Base-by-base conservation (phyloP, 2,888 invertebrate species). In the Rotaria sp. region DNA sequence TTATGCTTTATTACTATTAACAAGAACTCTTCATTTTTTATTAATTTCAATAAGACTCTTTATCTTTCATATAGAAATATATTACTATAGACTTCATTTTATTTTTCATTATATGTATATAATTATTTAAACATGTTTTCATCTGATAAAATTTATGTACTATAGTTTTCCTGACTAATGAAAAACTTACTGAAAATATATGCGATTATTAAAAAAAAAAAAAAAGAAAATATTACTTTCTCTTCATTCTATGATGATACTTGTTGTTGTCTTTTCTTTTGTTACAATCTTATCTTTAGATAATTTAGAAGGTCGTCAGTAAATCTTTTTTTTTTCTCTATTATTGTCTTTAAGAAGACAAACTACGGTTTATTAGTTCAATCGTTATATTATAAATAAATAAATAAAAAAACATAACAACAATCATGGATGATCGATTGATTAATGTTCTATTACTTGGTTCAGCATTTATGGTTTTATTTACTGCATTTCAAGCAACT, bases 401-500 rank as follows among this genome's bases (percentile, higher is more conserved):
- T 35, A 7, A 5, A 38, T 15, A 35, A 15, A 67, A 18, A 67
- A 5, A 30, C 11, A 45, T 7, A 26, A 13, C 26, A 7, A 15
- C n/a, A 80, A 80, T 26, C 24, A 80, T 80, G 80, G 80, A 80
- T 84, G 7, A 5, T 30, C 13, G 15, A 35, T 21, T 84, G 7
- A 24, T 94, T 88, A 97, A 97, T 92, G 95, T 98, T 89, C 92
- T 97, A 89, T 92, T 96, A 88, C 93, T 97, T 89, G 96, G 97
- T 89, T 93, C 96, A 89, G 95, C 95, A 85, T 98, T 98, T 92
- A 96, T 98, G 96, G 94, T 97, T 90, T 94, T 97, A 88, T 98
- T 98, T 91, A 96, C 97, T 87, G 96, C 97, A 74, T 98, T 98
- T 92, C 97, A 97, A 93, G 97, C 97, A 84, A 95, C 96, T 94